Conservation (phyloP, 2,113 vertebrate genomes). For the Excalfactoria chinensis region DNA sequence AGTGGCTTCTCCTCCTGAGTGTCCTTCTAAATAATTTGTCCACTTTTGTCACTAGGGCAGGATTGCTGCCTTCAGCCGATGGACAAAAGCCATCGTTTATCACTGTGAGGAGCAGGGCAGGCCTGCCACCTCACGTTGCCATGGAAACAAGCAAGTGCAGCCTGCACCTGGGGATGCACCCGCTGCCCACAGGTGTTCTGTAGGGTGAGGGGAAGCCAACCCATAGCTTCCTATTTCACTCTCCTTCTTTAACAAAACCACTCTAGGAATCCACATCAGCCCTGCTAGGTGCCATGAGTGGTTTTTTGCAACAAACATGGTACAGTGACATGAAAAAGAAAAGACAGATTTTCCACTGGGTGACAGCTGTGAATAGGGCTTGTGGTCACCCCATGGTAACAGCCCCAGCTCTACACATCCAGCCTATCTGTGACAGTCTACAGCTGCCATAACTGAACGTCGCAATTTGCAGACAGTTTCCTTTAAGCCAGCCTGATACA, state of each 20-base stretch:
- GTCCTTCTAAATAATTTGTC: background rate
- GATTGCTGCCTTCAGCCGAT: background rate
- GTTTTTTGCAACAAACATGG: background rate
- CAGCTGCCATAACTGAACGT: background rate
- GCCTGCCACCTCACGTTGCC: background rate
- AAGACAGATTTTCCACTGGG: rapidly evolving
- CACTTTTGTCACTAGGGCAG: background rate
- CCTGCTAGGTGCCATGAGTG: background rate
- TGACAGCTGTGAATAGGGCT: background rate
- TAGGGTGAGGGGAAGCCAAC: background rate
- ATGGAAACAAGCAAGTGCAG: rapidly evolving
- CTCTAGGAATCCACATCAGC: constrained; percentile 4
- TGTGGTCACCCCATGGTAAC: too few species aligned
- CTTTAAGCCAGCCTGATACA: background rate
- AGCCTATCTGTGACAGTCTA: background rate
- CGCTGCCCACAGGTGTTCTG: background rate
- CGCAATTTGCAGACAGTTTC: background rate
- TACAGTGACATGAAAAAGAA: background rate
- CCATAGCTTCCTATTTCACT: background rate
- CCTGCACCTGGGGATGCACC: too few species aligned
- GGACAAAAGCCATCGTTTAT: rapidly evolving
- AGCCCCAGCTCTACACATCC: background rate
- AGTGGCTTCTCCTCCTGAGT: background rate
- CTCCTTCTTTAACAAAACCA: background rate
- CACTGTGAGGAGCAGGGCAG: background rate